Base-by-base conservation (phyloP, 2,113 vertebrate genomes). In the Agelaius phoeniceus region DNA sequence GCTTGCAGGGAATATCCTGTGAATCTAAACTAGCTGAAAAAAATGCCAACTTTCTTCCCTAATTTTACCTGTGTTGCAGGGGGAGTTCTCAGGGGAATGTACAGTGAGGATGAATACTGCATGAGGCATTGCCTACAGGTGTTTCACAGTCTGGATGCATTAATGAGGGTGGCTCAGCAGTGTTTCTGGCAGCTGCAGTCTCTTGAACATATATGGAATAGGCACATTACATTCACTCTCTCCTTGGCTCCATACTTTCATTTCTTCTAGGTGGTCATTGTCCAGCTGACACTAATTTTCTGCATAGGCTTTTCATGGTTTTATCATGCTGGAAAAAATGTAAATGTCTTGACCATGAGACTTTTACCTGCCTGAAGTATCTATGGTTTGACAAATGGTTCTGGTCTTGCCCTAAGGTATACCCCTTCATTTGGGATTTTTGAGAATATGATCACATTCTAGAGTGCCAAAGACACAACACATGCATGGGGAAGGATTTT, bases 11-110 rank as follows among this genome's bases (percentile, higher is more conserved):
- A 73, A 49, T 89, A 81, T 57, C 80, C 84, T 73, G 39, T 91
- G 95, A 91, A 89, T 95, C 85, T 88, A 46, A 95, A 91, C 51
- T 73, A 87, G 59, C 81, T 83, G 74, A 55, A 96, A 92, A 90
- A 90, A 78, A 80, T 33, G 33, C 73, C 82, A 71, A 1, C 82
- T 71, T 24, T 84, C 49, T 52, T 94, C 74, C 77, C 41, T 77
- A 55, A 79, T 94, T 89, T 69, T 63, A 74, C 84, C 73, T 84
- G 58, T 92, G 46, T 74, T 93, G 66, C 52, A 82, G 26, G 44
- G 43, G 33, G n/a, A 91, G 63, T 37, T 90, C 79, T 92, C 77
- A 17, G 1, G 33, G 78, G 86, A 92, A 55, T 12, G 43, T 71
- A 18, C 24, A 54, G 37, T 59, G 89, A 55, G 66, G 54, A 79